Conservation (phyloP, 1,140 invertebrate genomes). For the Drosophila sp. region DNA sequence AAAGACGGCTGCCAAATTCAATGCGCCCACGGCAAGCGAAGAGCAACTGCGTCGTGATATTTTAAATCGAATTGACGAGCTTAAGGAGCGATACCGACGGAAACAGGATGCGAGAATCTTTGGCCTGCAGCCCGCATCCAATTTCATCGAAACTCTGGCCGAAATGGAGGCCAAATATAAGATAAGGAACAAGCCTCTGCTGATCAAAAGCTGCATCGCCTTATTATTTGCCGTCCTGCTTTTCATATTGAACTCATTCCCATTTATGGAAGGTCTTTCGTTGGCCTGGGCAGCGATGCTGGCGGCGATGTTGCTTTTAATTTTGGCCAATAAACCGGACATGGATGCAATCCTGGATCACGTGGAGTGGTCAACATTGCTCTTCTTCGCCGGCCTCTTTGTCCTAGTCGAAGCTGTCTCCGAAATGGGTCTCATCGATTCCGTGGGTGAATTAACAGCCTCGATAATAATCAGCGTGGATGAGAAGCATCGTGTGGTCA, state of each 20-base stretch:
- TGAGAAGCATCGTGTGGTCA: constrained; percentile 86
- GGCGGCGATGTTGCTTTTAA: constrained; percentile 88
- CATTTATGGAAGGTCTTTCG: constrained; percentile 86
- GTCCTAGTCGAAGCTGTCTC: constrained; percentile 91
- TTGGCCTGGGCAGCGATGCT: constrained; percentile 90
- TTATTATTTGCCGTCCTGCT: constrained; percentile 88
- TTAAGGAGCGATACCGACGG: constrained; percentile 8
- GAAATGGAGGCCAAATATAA: constrained; percentile 48
- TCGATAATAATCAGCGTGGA: constrained; percentile 86
- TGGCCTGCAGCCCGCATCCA: constrained; percentile 88
- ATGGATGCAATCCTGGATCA: constrained; percentile 87
- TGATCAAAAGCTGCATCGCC: constrained; percentile 88
- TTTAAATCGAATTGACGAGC: constrained; percentile 86
- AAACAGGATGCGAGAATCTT: constrained; percentile 26
- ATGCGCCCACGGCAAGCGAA: constrained; percentile 91
- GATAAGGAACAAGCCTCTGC: constrained; percentile 87
- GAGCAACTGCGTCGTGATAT: constrained; percentile 89
- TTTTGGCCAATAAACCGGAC: constrained; percentile 87
- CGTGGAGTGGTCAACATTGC: constrained; percentile 91
- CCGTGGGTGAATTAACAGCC: constrained; percentile 88
- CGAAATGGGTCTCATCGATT: constrained; percentile 88
- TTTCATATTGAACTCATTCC: constrained; percentile 88
- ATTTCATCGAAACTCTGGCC: constrained; percentile 73
- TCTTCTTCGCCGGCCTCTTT: constrained; percentile 92
- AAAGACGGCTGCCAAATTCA: constrained; percentile 90